phyloP scores from a whole-genome alignment of 2,113 vertebrate genomes.

The Porphyrio hochstetteri region DNA sequence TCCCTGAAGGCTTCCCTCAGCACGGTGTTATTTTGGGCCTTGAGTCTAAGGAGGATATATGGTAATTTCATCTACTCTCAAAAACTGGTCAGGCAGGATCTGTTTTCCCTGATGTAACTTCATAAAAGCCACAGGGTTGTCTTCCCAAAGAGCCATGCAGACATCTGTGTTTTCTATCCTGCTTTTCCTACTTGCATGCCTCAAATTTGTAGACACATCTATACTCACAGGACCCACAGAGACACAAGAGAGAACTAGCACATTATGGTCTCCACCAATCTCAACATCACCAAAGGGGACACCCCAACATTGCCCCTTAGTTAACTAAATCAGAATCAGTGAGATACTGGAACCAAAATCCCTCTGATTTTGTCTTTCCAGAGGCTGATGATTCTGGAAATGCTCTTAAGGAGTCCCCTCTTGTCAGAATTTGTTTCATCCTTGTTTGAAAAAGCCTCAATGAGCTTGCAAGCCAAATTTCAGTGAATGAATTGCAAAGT shows the following conservation, averaged over 20 bases:
- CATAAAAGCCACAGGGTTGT: neutral
- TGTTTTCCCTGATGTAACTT: slow-evolving; percentile 10
- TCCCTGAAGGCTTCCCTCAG: neutral
- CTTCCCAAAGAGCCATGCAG: neutral
- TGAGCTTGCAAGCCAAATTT: neutral
- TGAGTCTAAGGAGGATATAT: neutral
- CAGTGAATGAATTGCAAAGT: neutral
- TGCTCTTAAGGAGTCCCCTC: neutral
- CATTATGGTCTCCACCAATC: neutral
- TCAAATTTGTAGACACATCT: neutral
- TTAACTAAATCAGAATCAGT: neutral
- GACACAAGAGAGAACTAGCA: neutral
- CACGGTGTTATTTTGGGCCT: neutral
- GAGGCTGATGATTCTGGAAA: neutral
- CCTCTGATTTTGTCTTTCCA: neutral
- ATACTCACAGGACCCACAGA: neutral
- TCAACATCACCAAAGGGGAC: neutral
- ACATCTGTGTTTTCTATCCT: neutral
- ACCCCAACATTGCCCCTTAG: fast-evolving
- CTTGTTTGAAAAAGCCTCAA: neutral
- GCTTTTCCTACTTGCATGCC: neutral
- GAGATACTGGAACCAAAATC: neutral
- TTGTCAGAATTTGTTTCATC: neutral
- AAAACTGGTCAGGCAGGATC: slow-evolving; percentile 48
- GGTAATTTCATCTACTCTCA: neutral